phyloP scores from a whole-genome alignment of 2,113 vertebrate genomes.

The Psilopogon haemacephalus region DNA sequence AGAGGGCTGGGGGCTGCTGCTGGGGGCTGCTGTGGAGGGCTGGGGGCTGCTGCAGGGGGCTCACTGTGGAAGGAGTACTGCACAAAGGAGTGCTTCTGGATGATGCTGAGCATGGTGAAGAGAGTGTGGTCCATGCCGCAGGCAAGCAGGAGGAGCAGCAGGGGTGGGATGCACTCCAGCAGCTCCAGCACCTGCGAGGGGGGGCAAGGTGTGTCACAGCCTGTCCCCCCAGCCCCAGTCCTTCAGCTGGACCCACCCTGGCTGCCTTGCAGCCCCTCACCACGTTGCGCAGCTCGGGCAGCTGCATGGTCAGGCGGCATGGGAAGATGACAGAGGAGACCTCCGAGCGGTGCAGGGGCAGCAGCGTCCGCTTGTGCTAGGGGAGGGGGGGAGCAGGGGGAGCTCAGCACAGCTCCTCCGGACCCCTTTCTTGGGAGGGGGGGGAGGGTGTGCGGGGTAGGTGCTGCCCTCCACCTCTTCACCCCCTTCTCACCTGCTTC shows the following conservation, averaged over 20 bases:
- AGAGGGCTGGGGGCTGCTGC: background rate
- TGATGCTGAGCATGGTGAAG: conserved; percentile 77
- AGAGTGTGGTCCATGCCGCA: conserved; percentile 77
- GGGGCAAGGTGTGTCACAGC: no score
- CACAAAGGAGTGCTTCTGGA: conserved; percentile 79
- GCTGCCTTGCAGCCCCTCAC: conserved; percentile 50
- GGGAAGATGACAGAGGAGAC: conserved; percentile 68
- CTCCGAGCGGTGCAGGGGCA: conserved; percentile 77
- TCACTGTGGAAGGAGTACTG: conserved; percentile 84
- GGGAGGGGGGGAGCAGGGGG: rapidly evolving
- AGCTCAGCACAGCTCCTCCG: background rate
- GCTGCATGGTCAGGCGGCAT: conserved; percentile 51
- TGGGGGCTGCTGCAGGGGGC: background rate
- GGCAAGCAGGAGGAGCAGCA: conserved; percentile 74
- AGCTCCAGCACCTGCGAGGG: conserved; percentile 71
- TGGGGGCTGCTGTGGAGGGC: no score
- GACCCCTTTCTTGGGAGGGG: rapidly evolving
- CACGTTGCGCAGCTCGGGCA: conserved; percentile 60
- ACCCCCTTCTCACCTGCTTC: conserved; percentile 58
- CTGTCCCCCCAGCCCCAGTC: background rate
- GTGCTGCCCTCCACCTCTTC: background rate
- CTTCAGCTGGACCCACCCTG: no score
- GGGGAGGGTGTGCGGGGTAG: background rate
- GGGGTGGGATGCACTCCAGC: conserved; percentile 67
- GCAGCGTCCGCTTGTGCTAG: conserved; percentile 70